Conservation (phyloP, 2,797 vertebrate species). For the Melanotaenia parkinsoni region DNA sequence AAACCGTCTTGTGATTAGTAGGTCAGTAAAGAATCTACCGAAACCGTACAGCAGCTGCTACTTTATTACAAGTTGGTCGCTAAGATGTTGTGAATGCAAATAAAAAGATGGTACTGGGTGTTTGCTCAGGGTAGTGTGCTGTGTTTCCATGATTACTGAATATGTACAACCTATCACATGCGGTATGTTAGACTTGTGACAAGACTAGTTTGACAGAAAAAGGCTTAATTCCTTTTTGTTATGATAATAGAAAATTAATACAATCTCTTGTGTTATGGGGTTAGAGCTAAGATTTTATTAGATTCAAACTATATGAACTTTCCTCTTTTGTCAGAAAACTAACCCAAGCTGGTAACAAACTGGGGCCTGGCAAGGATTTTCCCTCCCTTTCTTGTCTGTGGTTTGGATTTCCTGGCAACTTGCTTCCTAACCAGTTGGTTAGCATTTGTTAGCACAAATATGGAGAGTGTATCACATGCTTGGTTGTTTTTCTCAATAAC, state of each 20-base stretch:
- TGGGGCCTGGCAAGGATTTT: not conserved
- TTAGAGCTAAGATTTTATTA: not conserved
- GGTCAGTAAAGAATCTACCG: constrained; percentile 49
- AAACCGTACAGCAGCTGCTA: not conserved
- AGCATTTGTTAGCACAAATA: not conserved
- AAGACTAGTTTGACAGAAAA: not conserved
- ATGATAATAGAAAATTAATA: not conserved
- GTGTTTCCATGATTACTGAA: not conserved
- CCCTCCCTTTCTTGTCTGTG: not conserved
- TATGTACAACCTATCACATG: not conserved
- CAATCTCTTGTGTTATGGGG: too few relatives aligned
- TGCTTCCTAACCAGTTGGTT: too few relatives aligned
- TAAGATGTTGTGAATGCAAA: not conserved
- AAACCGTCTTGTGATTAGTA: constrained; percentile 34
- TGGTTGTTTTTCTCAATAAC: too few relatives aligned
- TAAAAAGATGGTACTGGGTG: not conserved
- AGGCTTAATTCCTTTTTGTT: not conserved
- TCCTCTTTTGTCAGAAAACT: not conserved
- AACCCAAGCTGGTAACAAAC: not conserved
- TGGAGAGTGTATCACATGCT: too few relatives aligned
- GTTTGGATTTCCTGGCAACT: not conserved
- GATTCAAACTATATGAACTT: not conserved
- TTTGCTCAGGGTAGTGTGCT: not conserved
- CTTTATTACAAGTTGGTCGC: not conserved
- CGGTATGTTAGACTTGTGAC: not conserved